Evolutionary conservation across 2,113 vertebrate species (phyloP).

Genomic region (Lepus timidus): DNA sequence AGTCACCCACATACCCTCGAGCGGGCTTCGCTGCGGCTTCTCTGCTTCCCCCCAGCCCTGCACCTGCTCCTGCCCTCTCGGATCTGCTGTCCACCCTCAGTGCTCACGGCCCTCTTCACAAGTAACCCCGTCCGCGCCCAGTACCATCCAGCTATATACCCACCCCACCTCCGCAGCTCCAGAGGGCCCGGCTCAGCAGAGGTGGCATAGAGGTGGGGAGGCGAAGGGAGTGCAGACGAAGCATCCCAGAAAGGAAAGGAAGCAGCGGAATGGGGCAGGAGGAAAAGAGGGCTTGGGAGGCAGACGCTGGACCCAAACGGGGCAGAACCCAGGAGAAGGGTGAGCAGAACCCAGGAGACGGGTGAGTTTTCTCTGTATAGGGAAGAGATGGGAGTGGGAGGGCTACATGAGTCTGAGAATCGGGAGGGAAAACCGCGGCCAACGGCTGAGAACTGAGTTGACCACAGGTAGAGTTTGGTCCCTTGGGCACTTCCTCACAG

Average conservation of each 20-base stretch:
- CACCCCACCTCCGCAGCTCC: slow-evolving; percentile 30
- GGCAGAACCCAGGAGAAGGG: background rate
- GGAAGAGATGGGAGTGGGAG: background rate
- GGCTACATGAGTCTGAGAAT: slow-evolving; percentile 24
- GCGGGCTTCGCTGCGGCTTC: background rate
- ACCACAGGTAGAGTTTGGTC: background rate
- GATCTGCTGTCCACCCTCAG: slow-evolving; percentile 3
- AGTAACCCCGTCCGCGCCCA: slow-evolving; percentile 16
- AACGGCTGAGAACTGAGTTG: slow-evolving; percentile 14
- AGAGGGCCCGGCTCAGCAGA: slow-evolving; percentile 37
- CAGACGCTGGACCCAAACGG: background rate
- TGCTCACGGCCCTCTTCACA: slow-evolving; percentile 12
- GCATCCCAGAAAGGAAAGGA: slow-evolving; percentile 19
- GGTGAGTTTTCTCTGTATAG: slow-evolving; percentile 14
- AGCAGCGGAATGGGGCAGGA: background rate
- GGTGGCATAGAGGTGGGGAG: background rate
- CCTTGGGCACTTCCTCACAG: background rate
- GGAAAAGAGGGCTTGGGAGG: background rate
- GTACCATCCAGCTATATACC: background rate
- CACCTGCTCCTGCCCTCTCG: slow-evolving; percentile 4
- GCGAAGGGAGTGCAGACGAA: background rate
- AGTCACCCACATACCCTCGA: background rate
- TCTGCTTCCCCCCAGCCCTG: background rate
- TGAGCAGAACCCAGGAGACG: slow-evolving; percentile 20
- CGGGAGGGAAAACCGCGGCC: background rate